Conservation (phyloP, 2,888 invertebrate species). For the Polylopha cassiicola region DNA sequence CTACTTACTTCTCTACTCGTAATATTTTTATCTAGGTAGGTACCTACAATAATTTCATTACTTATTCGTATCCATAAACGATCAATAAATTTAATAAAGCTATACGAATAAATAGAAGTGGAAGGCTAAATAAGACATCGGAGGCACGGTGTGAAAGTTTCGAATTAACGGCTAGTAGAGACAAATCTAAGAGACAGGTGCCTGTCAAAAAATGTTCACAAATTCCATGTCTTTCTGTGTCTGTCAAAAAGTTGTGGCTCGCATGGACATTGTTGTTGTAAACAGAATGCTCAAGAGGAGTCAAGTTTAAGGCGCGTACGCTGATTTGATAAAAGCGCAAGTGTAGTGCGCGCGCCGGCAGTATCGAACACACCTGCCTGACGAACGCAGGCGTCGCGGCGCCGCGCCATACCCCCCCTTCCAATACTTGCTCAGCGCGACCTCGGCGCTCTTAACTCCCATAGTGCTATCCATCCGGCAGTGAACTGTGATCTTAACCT, state of each 20-base stretch:
- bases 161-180: no score
- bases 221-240: no score
- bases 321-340: slow-evolving; percentile 70
- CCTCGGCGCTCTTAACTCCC: slow-evolving; percentile 5
- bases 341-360: slow-evolving; percentile 61
- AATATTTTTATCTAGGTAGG: no score
- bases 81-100: no score
- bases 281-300: slow-evolving; percentile 32
- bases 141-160: no score
- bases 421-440: slow-evolving; percentile 23
- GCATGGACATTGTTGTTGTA: background rate
- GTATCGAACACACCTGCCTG: slow-evolving; percentile 58
- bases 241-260: background rate
- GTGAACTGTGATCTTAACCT: slow-evolving; percentile 61
- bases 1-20: no score
- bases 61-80: no score
- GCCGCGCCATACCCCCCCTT: slow-evolving; percentile 36
- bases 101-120: no score
- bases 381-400: slow-evolving; percentile 52
- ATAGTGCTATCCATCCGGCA: slow-evolving; percentile 34
- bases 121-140: no score
- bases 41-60: no score
- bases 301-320: slow-evolving; percentile 68
- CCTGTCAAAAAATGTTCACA: no score
- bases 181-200: no score